phyloP scores from a whole-genome alignment of 2,113 vertebrate species.

The Eleginops maclovinus region DNA sequence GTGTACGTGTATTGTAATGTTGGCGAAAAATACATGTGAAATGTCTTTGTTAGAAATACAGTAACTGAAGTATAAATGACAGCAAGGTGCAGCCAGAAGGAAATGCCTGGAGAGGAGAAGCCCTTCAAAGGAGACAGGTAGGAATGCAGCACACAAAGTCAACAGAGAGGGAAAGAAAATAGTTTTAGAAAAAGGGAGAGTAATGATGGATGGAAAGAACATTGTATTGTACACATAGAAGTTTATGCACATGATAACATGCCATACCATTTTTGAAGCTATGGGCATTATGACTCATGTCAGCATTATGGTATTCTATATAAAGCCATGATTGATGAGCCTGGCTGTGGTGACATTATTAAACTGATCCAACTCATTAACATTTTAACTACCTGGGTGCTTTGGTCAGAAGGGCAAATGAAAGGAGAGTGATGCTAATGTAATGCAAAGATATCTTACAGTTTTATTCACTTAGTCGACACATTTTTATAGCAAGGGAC shows the following conservation, averaged over 20 bases:
- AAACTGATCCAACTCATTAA: constrained; percentile 80
- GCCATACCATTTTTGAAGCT: constrained; percentile 4
- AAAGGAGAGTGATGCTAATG: constrained; percentile 40
- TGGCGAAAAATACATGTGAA: background rate
- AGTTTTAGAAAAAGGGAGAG: constrained; percentile 13
- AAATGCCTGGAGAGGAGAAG: constrained; percentile 41
- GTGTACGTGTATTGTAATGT: constrained; percentile 2
- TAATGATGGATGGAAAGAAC: background rate
- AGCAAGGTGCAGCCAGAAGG: constrained; percentile 20
- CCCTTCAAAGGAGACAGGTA: constrained; percentile 18
- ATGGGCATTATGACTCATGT: constrained; percentile 46
- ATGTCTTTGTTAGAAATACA: constrained; percentile 42
- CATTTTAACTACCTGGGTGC: constrained; percentile 73
- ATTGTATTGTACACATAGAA: constrained; percentile 10
- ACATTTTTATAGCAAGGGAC: constrained; percentile 19
- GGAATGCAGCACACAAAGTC: constrained; percentile 4
- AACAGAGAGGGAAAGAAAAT: constrained; percentile 5
- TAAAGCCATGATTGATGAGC: constrained; percentile 75
- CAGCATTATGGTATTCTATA: constrained; percentile 64
- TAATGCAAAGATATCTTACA: constrained; percentile 43
- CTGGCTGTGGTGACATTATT: constrained; percentile 77
- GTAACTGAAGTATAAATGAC: constrained; percentile 16
- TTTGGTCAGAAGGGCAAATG: constrained; percentile 56
- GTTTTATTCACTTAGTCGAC: constrained; percentile 32
- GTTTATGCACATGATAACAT: constrained; percentile 21